phyloP scores from a whole-genome alignment of 2,113 vertebrate species.

The Hymenochirus boettgeri region DNA sequence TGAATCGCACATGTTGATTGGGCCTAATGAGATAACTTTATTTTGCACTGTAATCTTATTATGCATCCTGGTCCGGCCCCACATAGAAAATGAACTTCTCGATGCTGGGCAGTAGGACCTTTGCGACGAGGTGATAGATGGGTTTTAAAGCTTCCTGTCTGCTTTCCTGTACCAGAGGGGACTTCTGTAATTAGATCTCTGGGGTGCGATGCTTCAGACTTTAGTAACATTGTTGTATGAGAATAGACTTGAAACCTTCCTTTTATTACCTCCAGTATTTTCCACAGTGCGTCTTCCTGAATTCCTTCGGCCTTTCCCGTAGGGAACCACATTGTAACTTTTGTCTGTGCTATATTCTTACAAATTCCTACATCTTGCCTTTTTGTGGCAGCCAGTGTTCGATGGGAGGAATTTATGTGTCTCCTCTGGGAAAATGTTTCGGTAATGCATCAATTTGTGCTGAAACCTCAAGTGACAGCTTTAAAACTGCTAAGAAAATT shows the following conservation, averaged over 20 bases:
- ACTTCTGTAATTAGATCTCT: conserved; percentile 44
- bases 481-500: too few relatives aligned
- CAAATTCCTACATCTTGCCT: neutral
- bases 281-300: conserved; percentile 25
- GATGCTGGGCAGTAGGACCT: neutral
- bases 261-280: conserved; percentile 44
- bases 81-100: conserved; percentile 11
- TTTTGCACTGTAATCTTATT: conserved; percentile 18
- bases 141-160: conserved; percentile 2
- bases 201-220: conserved; percentile 35
- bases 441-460: neutral
- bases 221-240: conserved; percentile 33
- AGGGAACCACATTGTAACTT: neutral
- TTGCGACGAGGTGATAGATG: conserved; percentile 19
- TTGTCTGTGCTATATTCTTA: conserved; percentile 19
- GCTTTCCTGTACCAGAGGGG: conserved; percentile 29
- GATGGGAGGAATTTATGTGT: neutral
- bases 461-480: neutral
- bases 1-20: conserved; percentile 31
- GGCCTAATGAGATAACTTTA: conserved; percentile 24
- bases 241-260: conserved; percentile 37
- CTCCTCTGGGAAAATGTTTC: neutral
- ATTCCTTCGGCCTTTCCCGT: conserved; percentile 15
- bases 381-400: neutral
- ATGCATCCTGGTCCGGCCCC: conserved; percentile 4